phyloP scores from a whole-genome alignment of 1,140 invertebrate genomes.

The Maconellicoccus hirsutus region DNA sequence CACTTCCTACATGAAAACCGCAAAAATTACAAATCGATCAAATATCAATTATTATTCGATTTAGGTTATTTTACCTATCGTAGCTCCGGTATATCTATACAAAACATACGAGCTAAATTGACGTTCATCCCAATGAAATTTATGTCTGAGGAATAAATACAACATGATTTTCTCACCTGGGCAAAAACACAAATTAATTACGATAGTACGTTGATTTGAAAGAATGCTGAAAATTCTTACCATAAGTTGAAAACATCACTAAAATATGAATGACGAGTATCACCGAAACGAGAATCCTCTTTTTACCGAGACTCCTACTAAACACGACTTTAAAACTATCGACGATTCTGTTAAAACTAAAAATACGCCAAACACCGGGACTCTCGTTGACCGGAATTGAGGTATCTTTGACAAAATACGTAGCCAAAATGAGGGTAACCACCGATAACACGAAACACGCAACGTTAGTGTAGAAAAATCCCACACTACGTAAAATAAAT shows the following conservation, averaged over 20 bases:
- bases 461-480: neutral
- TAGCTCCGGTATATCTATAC: no score
- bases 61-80: no score
- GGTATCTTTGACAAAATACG: neutral
- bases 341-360: neutral
- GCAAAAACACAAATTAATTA: neutral
- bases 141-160: conserved; percentile 29
- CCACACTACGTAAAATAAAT: neutral
- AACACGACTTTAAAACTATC: neutral
- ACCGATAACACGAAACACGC: neutral
- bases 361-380: neutral
- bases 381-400: neutral
- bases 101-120: conserved; percentile 26
- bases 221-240: no score
- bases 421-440: neutral
- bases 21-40: no score
- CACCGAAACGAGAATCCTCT: neutral
- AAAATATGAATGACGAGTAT: neutral
- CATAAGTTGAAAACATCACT: neutral
- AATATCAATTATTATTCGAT: no score
- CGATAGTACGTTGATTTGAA: no score
- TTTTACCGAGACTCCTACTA: neutral
- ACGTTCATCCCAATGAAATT: conserved; percentile 28
- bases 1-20: no score
- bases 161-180: conserved; percentile 28